Evolutionary conservation across 2,888 invertebrate species (phyloP).

Genomic region (Drosophila mettleri): DNA sequence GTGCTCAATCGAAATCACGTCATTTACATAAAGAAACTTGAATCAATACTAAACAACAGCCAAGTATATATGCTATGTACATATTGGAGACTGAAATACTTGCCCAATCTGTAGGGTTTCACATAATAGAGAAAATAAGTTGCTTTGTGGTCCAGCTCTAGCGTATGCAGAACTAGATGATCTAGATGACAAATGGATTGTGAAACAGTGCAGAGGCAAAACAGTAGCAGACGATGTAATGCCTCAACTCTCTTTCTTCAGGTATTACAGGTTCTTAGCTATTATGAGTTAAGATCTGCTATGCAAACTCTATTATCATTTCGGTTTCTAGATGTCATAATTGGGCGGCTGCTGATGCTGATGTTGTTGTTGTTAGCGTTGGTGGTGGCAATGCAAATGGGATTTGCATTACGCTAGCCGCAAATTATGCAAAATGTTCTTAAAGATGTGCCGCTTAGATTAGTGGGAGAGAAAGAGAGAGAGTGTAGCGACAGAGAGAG

Average conservation of each 20-base stretch:
- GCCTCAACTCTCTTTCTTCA: constrained; percentile 6
- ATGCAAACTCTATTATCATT: constrained; percentile 9
- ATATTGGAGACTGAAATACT: not conserved
- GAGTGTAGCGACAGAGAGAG: constrained; percentile 9
- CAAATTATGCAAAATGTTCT: constrained; percentile 77
- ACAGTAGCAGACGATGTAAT: constrained; percentile 6
- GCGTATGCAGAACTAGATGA: constrained; percentile 5
- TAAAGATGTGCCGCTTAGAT: constrained; percentile 73
- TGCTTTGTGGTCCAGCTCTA: not conserved
- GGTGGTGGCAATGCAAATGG: constrained; percentile 50
- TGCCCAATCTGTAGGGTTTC: not conserved
- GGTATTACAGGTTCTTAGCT: constrained; percentile 18
- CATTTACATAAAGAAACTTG: not conserved
- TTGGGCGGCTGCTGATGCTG: constrained; percentile 33
- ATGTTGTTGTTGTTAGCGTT: no score
- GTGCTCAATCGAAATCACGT: no score
- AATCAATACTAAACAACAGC: not conserved
- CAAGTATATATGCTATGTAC: no score
- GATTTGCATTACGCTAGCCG: constrained; percentile 69
- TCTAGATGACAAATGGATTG: constrained; percentile 20
- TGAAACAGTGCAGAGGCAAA: not conserved
- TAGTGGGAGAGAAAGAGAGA: constrained; percentile 37
- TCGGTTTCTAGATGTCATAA: constrained; percentile 38
- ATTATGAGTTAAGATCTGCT: constrained; percentile 35
- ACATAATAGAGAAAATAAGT: no score